A percentile compares a stretch with the other conserved stretches of the same genome.
phyloP scores from a whole-genome alignment of 2,113 vertebrate genomes.

The Paramormyrops kingsleyae region DNA sequence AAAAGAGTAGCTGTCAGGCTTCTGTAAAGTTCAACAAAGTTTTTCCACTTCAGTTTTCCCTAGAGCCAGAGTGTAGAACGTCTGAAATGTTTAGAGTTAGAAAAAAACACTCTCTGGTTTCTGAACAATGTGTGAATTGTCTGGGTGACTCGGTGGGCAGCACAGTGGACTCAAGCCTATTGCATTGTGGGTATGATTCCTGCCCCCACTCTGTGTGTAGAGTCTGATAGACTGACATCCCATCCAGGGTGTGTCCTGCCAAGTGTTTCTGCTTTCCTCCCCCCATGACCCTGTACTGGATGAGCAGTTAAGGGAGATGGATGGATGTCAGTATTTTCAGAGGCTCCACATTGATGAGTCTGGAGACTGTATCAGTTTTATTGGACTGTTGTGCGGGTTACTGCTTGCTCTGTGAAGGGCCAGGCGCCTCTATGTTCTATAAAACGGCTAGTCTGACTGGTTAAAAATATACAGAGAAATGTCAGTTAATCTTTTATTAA shows the following conservation, averaged over 20 bases:
- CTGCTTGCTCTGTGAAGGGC: neutral
- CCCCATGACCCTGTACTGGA: neutral
- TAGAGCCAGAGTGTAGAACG: neutral
- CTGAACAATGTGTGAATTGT: neutral
- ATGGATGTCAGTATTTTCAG: neutral
- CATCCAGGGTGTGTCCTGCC: neutral
- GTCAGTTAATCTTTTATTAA: neutral
- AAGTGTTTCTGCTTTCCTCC: neutral
- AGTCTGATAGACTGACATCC: neutral
- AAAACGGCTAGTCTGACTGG: conserved; percentile 28
- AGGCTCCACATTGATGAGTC: neutral
- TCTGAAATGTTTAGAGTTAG: neutral
- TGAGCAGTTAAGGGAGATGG: neutral
- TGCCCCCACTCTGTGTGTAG: neutral
- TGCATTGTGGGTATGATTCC: neutral
- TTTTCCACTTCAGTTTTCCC: neutral
- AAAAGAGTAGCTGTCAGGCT: neutral
- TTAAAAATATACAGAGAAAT: neutral
- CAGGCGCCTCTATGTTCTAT: neutral
- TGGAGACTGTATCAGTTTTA: neutral
- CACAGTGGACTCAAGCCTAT: neutral
- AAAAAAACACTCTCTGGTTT: neutral
- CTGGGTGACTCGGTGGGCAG: neutral
- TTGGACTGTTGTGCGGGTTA: neutral
- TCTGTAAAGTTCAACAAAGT: neutral